Percentiles rank a stretch among this genome's conserved stretches.
Conservation (phyloP, 2,797 vertebrate species). For the Pangasius larnaudii region DNA sequence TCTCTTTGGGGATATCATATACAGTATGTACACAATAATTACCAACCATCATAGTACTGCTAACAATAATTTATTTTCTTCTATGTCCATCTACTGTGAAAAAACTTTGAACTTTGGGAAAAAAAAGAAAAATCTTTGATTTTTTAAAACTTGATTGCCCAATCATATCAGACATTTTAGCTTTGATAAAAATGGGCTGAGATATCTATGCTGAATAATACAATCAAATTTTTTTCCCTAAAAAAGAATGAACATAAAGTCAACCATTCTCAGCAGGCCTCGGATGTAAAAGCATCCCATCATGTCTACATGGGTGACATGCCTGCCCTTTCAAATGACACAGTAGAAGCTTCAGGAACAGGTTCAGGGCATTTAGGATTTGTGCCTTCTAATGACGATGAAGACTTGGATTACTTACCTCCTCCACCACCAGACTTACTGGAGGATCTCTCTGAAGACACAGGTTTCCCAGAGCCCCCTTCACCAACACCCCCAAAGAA, state of each 20-base stretch:
- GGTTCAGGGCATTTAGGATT: constrained; percentile 54
- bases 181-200: constrained; percentile 17
- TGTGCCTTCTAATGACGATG: constrained; percentile 64
- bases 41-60: not conserved
- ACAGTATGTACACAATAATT: not conserved
- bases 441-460: constrained; percentile 73
- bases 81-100: not conserved
- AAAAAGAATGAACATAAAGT: constrained; percentile 83
- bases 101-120: not conserved
- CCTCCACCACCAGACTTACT: constrained; percentile 81
- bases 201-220: constrained; percentile 30
- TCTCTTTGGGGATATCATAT: constrained; percentile 7
- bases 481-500: constrained; percentile 66
- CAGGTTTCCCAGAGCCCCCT: constrained; percentile 76
- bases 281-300: constrained; percentile 69
- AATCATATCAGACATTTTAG: constrained; percentile 16
- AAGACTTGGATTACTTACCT: constrained; percentile 80
- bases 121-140: not conserved
- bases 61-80: not conserved
- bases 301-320: constrained; percentile 68
- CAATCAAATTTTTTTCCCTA: constrained; percentile 69
- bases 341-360: constrained; percentile 47
- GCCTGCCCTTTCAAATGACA: constrained; percentile 62
- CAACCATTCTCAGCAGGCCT: constrained; percentile 80
- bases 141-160: not conserved